A percentile compares a stretch with the other conserved stretches of the same genome.
These are phyloP conservation scores for Rhamphomyia laevipes DNA, from an alignment of 2,888 invertebrate genomes.

Conservation along the genomic window DNA sequence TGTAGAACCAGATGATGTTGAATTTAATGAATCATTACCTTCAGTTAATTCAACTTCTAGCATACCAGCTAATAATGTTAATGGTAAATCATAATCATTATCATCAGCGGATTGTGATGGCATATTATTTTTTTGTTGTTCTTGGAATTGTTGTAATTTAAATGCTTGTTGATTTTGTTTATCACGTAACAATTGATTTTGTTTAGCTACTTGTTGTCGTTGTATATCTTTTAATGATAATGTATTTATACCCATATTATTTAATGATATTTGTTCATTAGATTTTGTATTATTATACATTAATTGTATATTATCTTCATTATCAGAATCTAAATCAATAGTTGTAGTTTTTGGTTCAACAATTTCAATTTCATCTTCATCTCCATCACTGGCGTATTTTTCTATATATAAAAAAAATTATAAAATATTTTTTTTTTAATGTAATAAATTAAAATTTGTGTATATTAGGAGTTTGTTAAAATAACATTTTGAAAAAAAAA, in stretches of 20 bases:
- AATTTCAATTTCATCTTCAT: conserved; percentile 37
- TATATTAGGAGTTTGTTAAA: too few species aligned
- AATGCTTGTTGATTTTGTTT: not conserved
- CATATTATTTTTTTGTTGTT: not conserved
- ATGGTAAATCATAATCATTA: conserved; percentile 12
- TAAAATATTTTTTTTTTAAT: too few species aligned
- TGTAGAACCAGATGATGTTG: not conserved
- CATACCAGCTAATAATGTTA: conserved; percentile 29
- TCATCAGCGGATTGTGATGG: conserved; percentile 8
- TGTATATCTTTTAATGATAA: not conserved
- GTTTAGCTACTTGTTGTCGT: not conserved
- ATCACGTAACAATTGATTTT: too few species aligned
- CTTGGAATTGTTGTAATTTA: conserved; percentile 7
- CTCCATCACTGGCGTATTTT: conserved; percentile 35
- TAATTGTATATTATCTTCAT: conserved; percentile 25
- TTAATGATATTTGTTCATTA: not conserved
- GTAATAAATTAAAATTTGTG: too few species aligned
- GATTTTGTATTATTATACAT: not conserved
- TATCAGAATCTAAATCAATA: conserved; percentile 35
- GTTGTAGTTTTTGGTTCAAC: conserved; percentile 36
- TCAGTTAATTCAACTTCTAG: conserved; percentile 32
- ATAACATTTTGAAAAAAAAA: too few species aligned
- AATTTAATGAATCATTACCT: conserved; percentile 6
- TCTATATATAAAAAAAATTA: conserved; percentile 20
- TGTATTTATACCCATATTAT: not conserved